Percentiles rank a stretch among this genome's conserved stretches.
Conservation (phyloP, 2,113 vertebrate genomes). For the Dermatemys mawii region DNA sequence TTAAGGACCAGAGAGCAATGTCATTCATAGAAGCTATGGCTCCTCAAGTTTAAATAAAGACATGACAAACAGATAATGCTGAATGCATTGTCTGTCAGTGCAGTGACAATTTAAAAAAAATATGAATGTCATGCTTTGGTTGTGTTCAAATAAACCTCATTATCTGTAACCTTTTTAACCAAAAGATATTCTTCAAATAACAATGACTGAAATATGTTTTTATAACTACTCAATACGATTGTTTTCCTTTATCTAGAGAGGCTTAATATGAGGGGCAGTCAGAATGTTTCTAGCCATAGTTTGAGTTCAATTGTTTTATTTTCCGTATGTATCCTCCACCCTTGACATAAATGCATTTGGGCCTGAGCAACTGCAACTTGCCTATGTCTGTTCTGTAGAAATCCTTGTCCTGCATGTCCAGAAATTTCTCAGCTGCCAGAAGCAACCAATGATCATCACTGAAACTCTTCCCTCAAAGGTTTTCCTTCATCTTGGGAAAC, state of each 20-base stretch:
- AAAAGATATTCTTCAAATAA: not conserved
- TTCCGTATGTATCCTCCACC: not conserved
- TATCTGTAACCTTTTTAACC: not conserved
- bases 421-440: not conserved
- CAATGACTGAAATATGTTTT: not conserved
- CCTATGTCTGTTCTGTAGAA: not conserved
- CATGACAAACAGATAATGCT: not conserved
- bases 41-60: constrained; percentile 55
- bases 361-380: not conserved
- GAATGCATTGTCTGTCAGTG: not conserved
- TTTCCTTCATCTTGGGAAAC: not conserved
- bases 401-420: not conserved
- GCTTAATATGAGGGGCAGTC: not conserved
- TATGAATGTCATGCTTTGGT: not conserved
- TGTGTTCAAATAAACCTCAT: not conserved
- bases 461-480: not conserved
- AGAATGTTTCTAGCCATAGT: not conserved
- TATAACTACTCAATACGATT: not conserved
- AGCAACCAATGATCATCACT: not conserved
- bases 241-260: not conserved
- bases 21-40: constrained; percentile 20
- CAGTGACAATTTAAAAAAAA: constrained; percentile 34
- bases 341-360: not conserved
- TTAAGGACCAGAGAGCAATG: constrained; percentile 56
- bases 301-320: not conserved